A percentile compares a stretch with the other conserved stretches of the same genome.
Evolutionary conservation across 2,888 invertebrate species (phyloP).

Genomic region (Beris morrisii): DNA sequence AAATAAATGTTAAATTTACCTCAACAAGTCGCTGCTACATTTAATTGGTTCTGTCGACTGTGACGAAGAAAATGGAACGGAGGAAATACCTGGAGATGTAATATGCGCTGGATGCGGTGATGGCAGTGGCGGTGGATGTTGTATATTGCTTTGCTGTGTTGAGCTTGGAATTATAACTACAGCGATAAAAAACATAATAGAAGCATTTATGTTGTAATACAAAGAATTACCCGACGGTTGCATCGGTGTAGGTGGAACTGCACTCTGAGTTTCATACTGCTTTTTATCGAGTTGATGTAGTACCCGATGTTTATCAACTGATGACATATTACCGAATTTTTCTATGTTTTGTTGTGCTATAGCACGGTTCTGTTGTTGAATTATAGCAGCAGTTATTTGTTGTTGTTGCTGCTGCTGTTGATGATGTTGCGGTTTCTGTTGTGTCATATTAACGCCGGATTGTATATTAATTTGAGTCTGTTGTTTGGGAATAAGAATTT

Average conservation of each 20-base stretch:
- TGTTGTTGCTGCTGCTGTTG: slow-evolving; percentile 62
- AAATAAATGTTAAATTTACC: slow-evolving; percentile 1
- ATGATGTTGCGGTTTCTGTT: slow-evolving; percentile 48
- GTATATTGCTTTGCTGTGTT: slow-evolving; percentile 4
- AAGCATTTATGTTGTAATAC: background rate
- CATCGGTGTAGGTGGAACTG: background rate
- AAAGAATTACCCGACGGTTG: slow-evolving; percentile 11
- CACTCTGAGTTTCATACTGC: slow-evolving; percentile 50
- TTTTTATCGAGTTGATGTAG: slow-evolving; percentile 59
- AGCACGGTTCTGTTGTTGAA: slow-evolving; percentile 67
- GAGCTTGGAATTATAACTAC: background rate
- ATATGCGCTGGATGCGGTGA: slow-evolving; percentile 14
- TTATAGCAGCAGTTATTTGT: slow-evolving; percentile 63
- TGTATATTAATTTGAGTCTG: background rate
- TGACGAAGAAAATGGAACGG: slow-evolving; percentile 19
- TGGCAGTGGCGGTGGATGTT: slow-evolving; percentile 11
- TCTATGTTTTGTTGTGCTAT: slow-evolving; percentile 66
- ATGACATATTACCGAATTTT: slow-evolving; percentile 61
- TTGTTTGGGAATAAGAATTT: slow-evolving; percentile 36
- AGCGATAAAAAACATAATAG: too few relatives aligned
- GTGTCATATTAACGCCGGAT: background rate
- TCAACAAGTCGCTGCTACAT: slow-evolving; percentile 21
- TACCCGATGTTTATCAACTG: slow-evolving; percentile 61
- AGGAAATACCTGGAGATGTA: slow-evolving; percentile 20
- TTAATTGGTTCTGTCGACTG: slow-evolving; percentile 10